Conservation (phyloP, 2,888 invertebrate species). For the Folsomia manolachei region DNA sequence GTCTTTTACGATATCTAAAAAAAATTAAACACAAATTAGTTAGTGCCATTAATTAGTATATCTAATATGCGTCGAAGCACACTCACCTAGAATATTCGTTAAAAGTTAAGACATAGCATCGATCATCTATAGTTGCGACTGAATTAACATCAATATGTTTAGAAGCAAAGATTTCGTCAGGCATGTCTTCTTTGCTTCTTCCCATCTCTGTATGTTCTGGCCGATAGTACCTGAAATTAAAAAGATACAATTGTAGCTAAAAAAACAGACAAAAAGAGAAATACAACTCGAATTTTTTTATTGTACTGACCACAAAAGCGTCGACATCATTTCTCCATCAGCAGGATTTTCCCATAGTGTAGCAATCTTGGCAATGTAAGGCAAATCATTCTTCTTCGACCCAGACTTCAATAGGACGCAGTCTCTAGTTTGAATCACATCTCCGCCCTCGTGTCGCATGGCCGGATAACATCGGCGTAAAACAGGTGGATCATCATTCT, state of each 20-base stretch:
- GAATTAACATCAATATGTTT: slow-evolving; percentile 92
- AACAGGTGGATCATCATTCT: slow-evolving; percentile 74
- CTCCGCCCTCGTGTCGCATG: slow-evolving; percentile 86
- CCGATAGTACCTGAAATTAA: slow-evolving; percentile 76
- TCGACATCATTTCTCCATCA: slow-evolving; percentile 65
- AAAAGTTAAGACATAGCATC: slow-evolving; percentile 92
- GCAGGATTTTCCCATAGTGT: slow-evolving; percentile 92
- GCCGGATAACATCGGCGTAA: slow-evolving; percentile 81
- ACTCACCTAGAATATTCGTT: slow-evolving; percentile 94
- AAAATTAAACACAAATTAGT: not conserved
- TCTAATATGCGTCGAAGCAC: slow-evolving; percentile 22
- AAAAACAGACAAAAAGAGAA: not conserved
- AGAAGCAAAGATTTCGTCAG: slow-evolving; percentile 93
- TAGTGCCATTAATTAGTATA: not conserved
- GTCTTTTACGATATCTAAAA: slow-evolving; percentile 76
- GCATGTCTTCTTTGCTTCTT: slow-evolving; percentile 71
- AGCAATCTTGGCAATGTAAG: slow-evolving; percentile 91
- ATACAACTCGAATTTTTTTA: not conserved
- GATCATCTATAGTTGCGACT: slow-evolving; percentile 96
- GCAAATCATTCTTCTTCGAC: slow-evolving; percentile 75
- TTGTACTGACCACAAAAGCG: slow-evolving; percentile 45
- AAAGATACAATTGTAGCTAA: not conserved
- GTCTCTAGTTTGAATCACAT: slow-evolving; percentile 80
- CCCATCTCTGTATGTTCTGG: slow-evolving; percentile 95
- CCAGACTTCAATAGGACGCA: slow-evolving; percentile 71